Evolutionary conservation across 2,888 invertebrate species (phyloP), one percentile per base, ranked within the genome.

Genomic region (Apotomis turbidana): DNA sequence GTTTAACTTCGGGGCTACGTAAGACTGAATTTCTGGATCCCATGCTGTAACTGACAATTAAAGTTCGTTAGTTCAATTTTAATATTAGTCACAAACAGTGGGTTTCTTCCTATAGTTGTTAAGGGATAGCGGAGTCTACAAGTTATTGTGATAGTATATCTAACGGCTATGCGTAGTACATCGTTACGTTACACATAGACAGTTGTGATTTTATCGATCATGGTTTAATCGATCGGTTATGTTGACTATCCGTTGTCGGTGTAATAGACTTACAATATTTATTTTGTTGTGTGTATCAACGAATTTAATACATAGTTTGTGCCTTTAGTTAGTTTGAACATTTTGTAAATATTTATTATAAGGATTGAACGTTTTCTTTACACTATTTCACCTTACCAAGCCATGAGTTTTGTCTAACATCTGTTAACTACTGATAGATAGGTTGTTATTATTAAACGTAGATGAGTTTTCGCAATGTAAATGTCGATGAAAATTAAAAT

Each of bases 11-110:
- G 41, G 58, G 62, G 62, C 63, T 55, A 75, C 54, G 76, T 78
- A 82, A 82, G 83, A 82, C 83, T 83, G 83, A 83, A 80, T 76
- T 74, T 75, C 76, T 71, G 74, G 75, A 68, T 68, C 52, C 51
- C 54, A 58, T 38, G 46, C 58, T 61, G 62, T 71, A 74, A 76
- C 75, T 77, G 80, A 76, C 79, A 76, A 75, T 68, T 66, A 57
- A 59, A 49, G 61, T 58, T 68, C 49, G 76, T 79, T 83, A 81
- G 79, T 80, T 80, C 77, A 78, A 78, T 80, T 80, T 76, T 76
- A 75, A 69, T 81, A 77, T 77, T 76, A 70, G 70, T 66, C 74
- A 4, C 51, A 54, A 12, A 58, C 52, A 54, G 57, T 41, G 51
- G 46, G 63, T 61, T 63, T 63, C 72, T 63, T 72, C 68, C 68